A percentile compares a stretch with the other conserved stretches of the same genome.
Conservation (phyloP, 2,797 vertebrate species). For the Pampus argenteus region DNA sequence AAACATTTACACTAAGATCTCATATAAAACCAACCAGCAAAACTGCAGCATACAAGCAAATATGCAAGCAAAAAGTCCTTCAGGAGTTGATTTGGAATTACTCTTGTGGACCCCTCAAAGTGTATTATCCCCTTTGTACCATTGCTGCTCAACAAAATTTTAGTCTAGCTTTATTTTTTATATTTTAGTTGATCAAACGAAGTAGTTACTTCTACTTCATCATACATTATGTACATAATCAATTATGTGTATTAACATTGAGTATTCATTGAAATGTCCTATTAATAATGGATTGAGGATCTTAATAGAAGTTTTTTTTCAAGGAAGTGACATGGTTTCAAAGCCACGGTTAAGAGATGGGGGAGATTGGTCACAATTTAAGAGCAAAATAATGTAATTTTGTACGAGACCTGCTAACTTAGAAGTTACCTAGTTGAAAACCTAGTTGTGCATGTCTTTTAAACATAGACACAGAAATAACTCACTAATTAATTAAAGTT, state of each 20-base stretch:
- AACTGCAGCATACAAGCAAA: not conserved
- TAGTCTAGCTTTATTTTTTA: not conserved
- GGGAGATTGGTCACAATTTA: not conserved
- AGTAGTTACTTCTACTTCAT: not conserved
- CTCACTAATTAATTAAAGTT: not conserved
- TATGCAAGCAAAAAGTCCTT: not conserved
- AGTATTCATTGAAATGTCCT: not conserved
- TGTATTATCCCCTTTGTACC: conserved; percentile 57
- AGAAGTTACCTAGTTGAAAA: conserved; percentile 3
- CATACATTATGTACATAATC: not conserved
- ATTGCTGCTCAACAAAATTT: conserved; percentile 36
- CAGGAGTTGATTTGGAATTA: not conserved
- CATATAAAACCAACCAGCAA: not conserved
- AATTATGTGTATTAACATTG: not conserved
- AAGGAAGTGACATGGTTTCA: not conserved
- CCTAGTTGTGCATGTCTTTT: not conserved
- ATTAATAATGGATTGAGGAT: not conserved
- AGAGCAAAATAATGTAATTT: not conserved
- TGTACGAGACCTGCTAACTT: not conserved
- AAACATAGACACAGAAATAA: not conserved
- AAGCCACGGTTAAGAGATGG: not conserved
- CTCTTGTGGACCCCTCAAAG: conserved; percentile 60
- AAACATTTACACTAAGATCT: not conserved
- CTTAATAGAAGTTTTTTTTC: not conserved
- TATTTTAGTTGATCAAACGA: not conserved